Conservation (phyloP, 2,797 vertebrate species). For the Holocentrus rufus region DNA sequence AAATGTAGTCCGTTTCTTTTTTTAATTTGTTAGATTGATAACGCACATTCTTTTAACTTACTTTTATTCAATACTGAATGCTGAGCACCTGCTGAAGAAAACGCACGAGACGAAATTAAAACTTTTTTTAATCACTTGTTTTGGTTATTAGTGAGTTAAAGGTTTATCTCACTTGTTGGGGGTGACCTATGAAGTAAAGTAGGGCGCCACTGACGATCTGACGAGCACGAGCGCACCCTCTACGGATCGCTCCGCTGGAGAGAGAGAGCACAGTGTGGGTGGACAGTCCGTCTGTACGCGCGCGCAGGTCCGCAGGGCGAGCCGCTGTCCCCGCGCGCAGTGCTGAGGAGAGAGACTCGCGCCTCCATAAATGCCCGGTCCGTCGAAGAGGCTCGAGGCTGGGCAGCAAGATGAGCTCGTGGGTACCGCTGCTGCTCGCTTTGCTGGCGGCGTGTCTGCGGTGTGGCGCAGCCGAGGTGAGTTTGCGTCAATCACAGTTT, state of each 20-base stretch:
- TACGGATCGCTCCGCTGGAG: conserved; percentile 35
- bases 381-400: conserved; percentile 79
- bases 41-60: background rate
- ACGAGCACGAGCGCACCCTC: conserved; percentile 3
- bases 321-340: conserved; percentile 72
- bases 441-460: conserved; percentile 80
- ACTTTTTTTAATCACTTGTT: background rate
- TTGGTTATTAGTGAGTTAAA: background rate
- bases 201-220: background rate
- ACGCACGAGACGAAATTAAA: background rate
- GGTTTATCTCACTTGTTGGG: background rate
- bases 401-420: conserved; percentile 84
- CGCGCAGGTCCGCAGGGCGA: conserved; percentile 56
- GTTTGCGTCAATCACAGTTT: conserved; percentile 41
- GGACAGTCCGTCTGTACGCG: conserved; percentile 37
- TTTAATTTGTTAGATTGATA: too few species aligned
- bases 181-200: conserved; percentile 1
- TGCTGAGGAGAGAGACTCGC: conserved; percentile 75
- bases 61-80: background rate
- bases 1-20: too few species aligned
- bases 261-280: conserved; percentile 22
- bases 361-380: conserved; percentile 84
- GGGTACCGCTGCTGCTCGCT: conserved; percentile 82
- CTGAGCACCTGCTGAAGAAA: background rate
- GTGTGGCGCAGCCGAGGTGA: conserved; percentile 78